Percentiles rank a stretch among this genome's conserved stretches.
These are phyloP conservation scores for Acanthosepion pharaonis DNA, from an alignment of 2,888 invertebrate genomes.

Conservation along the genomic window DNA sequence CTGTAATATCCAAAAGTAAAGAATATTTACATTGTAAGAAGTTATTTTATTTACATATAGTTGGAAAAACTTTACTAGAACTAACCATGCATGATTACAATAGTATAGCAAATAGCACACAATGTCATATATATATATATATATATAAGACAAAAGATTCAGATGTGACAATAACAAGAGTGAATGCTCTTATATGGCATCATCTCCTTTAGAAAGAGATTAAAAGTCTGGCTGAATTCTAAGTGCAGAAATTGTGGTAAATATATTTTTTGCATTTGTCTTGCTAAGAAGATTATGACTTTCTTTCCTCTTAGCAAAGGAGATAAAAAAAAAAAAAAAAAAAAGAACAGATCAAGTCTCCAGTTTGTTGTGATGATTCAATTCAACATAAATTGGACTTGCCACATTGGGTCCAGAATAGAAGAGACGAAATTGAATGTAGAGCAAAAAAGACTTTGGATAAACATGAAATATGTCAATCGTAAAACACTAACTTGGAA, in stretches of 20 bases:
- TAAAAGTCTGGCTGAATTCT: neutral
- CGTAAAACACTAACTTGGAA: neutral
- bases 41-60: too few relatives aligned
- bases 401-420: neutral
- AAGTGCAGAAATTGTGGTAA: neutral
- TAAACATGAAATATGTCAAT: neutral
- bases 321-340: neutral
- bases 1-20: too few relatives aligned
- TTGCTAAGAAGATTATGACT: neutral
- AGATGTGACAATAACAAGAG: neutral
- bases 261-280: neutral
- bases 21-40: too few relatives aligned
- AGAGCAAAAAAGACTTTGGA: neutral
- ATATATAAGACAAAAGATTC: neutral
- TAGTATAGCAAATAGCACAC: too few relatives aligned
- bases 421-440: neutral
- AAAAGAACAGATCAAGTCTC: neutral
- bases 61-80: too few relatives aligned
- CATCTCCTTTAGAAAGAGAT: neutral
- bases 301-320: neutral
- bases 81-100: too few relatives aligned
- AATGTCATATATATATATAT: neutral
- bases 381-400: neutral
- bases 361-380: neutral
- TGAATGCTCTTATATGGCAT: neutral